Percentiles rank a stretch among this genome's conserved stretches.
These are phyloP conservation scores for Micromussa lordhowensis DNA, from an alignment of 92 coral and sea anemone species.

Conservation along the genomic window DNA sequence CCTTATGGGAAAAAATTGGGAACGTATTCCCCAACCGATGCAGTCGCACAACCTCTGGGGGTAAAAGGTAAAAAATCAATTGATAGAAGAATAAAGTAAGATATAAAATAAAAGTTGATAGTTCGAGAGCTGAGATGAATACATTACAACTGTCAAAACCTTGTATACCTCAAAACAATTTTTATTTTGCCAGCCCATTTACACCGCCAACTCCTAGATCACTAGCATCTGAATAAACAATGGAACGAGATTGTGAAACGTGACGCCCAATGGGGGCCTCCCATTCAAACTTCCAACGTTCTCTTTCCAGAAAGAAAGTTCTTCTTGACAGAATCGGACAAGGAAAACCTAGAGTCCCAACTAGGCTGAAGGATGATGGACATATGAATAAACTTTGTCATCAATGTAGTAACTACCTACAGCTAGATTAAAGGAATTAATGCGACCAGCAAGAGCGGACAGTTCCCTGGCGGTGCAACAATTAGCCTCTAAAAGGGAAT, in stretches of 20 bases:
- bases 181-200: too few relatives aligned
- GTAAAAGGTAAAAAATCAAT: too few relatives aligned
- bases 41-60: too few relatives aligned
- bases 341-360: background rate
- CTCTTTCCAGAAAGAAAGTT: constrained; percentile 50
- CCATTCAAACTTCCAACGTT: constrained; percentile 33
- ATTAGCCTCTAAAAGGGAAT: background rate
- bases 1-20: too few relatives aligned
- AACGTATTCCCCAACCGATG: too few relatives aligned
- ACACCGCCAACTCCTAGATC: background rate
- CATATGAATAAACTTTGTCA: background rate
- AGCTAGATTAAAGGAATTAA: constrained; percentile 51
- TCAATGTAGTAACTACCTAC: background rate
- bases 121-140: too few relatives aligned
- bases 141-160: too few relatives aligned
- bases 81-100: too few relatives aligned
- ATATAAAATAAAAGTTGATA: too few relatives aligned
- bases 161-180: too few relatives aligned
- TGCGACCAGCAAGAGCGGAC: constrained; percentile 47
- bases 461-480: constrained; percentile 27
- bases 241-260: background rate
- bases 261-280: background rate
- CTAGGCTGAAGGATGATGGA: background rate
- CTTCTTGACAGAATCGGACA: constrained; percentile 20
- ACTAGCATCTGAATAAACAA: constrained; percentile 48